Base-by-base conservation (phyloP, 2,797 vertebrate genomes). In the Falco peregrinus region DNA sequence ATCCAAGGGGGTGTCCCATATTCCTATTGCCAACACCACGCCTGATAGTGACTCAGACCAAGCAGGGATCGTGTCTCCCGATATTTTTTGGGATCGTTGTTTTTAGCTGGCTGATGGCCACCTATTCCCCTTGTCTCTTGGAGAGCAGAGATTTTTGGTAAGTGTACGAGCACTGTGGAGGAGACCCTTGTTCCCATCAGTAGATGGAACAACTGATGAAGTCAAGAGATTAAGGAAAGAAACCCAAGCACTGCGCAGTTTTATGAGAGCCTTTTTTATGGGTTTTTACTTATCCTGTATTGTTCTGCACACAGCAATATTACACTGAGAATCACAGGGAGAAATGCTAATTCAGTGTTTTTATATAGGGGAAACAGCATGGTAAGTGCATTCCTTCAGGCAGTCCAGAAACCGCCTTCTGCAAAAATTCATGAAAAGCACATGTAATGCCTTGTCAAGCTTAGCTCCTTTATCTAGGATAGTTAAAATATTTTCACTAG, bases 301-400 rank as follows among this genome's bases (percentile, higher is more conserved):
- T 39, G 53, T 77, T 87, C 75, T 60, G 81, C 15, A 29, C 0
- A 1, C 26, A 63, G 92, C 70, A 54, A 13, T n/a, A 28, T 16
- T 70, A 59, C 5, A 13, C 92, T 86, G 84, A 59, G 87, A 83
- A 76, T 95, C 29, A 5, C 35, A 12, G 77, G 60, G 63, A 85
- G 60, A 95, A 71, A 91, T 89, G 92, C 84, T 80, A 89, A 90
- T 80, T 87, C 77, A 31, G 75, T 69, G 74, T 2, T 90, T 92
- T 87, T 65, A 4, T 74, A 10, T 8, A n/a, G 57, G 45, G 69
- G 18, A 80, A 97, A 37, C 45, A 43, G 90, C 71, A 59, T 74
- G 57, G 63, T 95, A 16, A 97, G 89, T 77, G 90, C 92, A 92
- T 95, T 96, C 92, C 84, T 87, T 16, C 33, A 33, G 74, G 47